Percentiles rank a stretch among this genome's conserved stretches.
phyloP scores from a whole-genome alignment of 2,113 vertebrate genomes.

The Hemichromis elongatus region DNA sequence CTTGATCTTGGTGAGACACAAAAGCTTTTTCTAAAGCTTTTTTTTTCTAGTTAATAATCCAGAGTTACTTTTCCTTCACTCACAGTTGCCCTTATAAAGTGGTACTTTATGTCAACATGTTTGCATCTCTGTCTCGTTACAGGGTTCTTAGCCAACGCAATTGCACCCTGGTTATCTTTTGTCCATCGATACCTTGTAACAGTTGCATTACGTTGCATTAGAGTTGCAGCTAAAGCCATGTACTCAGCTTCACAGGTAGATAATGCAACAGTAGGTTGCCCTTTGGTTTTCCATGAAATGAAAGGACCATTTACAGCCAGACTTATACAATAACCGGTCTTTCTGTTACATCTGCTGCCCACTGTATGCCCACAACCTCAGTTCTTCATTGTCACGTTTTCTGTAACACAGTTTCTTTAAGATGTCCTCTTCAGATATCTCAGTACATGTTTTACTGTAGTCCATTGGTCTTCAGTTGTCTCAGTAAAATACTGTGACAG shows the following conservation, averaged over 20 bases:
- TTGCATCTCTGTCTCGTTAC: too few relatives aligned
- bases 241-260: background rate
- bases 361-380: background rate
- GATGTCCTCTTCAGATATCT: background rate
- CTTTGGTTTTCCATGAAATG: background rate
- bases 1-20: too few relatives aligned
- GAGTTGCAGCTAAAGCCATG: background rate
- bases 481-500: background rate
- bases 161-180: background rate
- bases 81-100: too few relatives aligned
- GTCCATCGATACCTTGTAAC: background rate
- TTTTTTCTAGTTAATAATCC: too few relatives aligned
- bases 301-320: background rate
- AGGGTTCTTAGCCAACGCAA: too few relatives aligned
- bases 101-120: too few relatives aligned
- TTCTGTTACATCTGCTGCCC: background rate
- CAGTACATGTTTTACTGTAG: background rate
- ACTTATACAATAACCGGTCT: background rate
- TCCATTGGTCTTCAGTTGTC: background rate
- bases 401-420: background rate
- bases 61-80: too few relatives aligned
- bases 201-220: background rate
- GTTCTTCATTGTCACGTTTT: rapidly evolving
- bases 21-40: too few relatives aligned
- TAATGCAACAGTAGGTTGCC: background rate